phyloP scores from a whole-genome alignment of 2,888 invertebrate genomes.

The Perizoma flavofasciatum region DNA sequence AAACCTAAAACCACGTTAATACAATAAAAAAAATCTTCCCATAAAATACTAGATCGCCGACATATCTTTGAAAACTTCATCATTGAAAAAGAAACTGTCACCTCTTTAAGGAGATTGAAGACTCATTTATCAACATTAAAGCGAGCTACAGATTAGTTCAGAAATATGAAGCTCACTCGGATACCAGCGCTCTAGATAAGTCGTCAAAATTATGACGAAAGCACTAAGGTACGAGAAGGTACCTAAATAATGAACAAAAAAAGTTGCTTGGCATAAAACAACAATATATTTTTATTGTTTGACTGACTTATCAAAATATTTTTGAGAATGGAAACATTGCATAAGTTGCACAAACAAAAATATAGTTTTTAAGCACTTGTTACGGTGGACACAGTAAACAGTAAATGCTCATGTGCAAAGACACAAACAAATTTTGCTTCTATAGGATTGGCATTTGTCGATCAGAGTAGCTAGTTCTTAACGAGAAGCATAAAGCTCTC shows the following conservation, averaged over 20 bases:
- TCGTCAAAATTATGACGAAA: neutral
- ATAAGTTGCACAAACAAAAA: no score
- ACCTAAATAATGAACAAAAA: no score
- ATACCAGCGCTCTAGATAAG: conserved; percentile 1
- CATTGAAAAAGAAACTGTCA: conserved; percentile 10
- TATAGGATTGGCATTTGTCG: conserved; percentile 12
- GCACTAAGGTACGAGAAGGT: neutral
- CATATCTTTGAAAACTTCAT: conserved; percentile 1
- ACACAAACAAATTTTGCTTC: no score
- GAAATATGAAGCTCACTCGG: conserved; percentile 20
- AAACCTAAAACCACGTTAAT: no score
- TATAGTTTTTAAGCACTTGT: no score
- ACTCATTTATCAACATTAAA: conserved; percentile 29
- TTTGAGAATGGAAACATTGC: no score
- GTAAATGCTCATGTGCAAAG: no score
- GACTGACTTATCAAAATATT: no score
- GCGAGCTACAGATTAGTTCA: conserved; percentile 21
- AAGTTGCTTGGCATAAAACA: no score
- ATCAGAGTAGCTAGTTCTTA: conserved; percentile 16
- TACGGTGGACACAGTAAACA: no score
- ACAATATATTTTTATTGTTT: no score
- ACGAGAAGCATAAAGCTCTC: conserved; percentile 21
- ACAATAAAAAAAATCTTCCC: no score
- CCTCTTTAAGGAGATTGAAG: conserved; percentile 21
- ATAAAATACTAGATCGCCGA: neutral